Evolutionary conservation across 2,888 invertebrate genomes (phyloP).

Genomic region (Metacarcinus magister): DNA sequence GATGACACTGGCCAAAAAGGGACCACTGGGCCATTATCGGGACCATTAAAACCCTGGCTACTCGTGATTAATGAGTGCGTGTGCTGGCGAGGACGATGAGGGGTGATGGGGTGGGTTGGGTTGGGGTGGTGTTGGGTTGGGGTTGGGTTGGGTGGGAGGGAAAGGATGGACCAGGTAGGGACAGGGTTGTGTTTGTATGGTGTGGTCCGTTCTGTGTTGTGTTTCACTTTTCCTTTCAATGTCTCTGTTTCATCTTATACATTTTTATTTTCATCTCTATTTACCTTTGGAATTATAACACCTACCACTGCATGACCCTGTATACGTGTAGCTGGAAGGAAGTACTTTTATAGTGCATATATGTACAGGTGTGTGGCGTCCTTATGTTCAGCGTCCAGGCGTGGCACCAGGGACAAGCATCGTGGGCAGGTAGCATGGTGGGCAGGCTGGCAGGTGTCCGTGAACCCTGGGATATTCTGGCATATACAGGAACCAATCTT

Average conservation of each 20-base stretch:
- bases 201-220: background rate
- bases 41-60: background rate
- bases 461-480: background rate
- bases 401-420: background rate
- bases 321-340: background rate
- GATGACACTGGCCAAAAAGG: background rate
- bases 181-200: background rate
- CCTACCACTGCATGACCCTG: background rate
- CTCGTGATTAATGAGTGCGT: constrained; percentile 31
- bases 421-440: background rate
- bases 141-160: background rate
- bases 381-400: background rate
- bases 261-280: background rate
- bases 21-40: background rate
- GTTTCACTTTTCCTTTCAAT: background rate
- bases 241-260: too few relatives aligned
- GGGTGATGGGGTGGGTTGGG: background rate
- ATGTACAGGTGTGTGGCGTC: background rate
- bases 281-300: background rate
- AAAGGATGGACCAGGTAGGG: background rate
- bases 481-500: constrained; percentile 18
- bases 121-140: background rate
- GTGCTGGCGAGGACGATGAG: background rate
- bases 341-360: background rate
- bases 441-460: background rate